Conservation (phyloP, 2,888 invertebrate species). For the Tolmerus cingulatus region DNA sequence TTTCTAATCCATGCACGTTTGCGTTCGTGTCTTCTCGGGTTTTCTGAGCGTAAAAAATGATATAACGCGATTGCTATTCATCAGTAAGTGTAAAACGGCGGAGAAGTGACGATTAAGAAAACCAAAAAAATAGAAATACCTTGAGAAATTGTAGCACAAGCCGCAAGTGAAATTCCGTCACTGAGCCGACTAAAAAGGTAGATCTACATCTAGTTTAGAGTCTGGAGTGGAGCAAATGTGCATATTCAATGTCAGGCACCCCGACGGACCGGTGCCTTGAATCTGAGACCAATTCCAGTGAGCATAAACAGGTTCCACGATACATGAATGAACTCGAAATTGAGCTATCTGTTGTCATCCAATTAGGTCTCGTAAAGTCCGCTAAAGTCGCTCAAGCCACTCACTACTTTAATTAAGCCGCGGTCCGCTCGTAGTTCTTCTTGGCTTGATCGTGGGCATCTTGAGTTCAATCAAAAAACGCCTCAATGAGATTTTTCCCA, state of each 20-base stretch:
- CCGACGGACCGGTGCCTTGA: neutral
- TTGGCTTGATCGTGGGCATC: neutral
- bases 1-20: neutral
- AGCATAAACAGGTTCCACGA: conserved; percentile 2
- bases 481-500: neutral
- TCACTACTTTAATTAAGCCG: neutral
- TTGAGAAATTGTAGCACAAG: neutral
- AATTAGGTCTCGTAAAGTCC: neutral
- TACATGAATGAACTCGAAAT: conserved; percentile 20
- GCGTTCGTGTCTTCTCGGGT: neutral
- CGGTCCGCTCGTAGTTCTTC: neutral
- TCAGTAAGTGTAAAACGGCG: neutral
- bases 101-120: neutral
- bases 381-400: neutral
- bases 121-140: neutral
- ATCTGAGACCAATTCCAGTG: neutral
- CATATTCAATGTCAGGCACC: conserved; percentile 16
- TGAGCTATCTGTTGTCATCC: conserved; percentile 11
- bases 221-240: neutral
- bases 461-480: neutral
- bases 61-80: neutral
- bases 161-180: neutral
- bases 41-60: neutral
- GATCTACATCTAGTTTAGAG: neutral
- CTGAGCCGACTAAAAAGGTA: neutral